phyloP scores from a whole-genome alignment of 2,888 invertebrate species.

The Plebejus argus region DNA sequence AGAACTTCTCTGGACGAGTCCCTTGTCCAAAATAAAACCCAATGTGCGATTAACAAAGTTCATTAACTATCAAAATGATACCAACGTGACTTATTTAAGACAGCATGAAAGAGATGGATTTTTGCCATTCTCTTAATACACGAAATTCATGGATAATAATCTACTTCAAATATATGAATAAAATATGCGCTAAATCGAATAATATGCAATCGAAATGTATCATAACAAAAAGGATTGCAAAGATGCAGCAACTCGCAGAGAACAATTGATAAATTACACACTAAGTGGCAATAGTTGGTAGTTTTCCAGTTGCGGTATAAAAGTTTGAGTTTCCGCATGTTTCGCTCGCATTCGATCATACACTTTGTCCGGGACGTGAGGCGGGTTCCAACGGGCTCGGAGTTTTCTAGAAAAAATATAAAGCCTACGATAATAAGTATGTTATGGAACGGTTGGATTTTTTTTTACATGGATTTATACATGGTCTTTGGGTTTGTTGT shows the following conservation, averaged over 20 bases:
- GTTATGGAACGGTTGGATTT: background rate
- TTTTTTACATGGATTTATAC: background rate
- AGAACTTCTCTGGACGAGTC: no score
- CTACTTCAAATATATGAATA: no score
- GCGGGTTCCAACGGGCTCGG: conserved; percentile 36
- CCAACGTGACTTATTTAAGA: no score
- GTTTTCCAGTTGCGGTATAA: conserved; percentile 38
- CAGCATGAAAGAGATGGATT: no score
- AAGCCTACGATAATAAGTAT: conserved; percentile 1
- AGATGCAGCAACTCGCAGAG: conserved; percentile 14
- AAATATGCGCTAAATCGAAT: background rate
- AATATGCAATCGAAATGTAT: background rate
- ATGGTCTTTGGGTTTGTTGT: no score
- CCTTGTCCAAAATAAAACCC: no score
- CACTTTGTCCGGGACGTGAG: conserved; percentile 41
- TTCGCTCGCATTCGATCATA: conserved; percentile 41
- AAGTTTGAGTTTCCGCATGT: conserved; percentile 38
- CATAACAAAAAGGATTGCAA: background rate
- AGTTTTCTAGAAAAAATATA: conserved; percentile 11
- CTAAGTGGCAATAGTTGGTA: conserved; percentile 35
- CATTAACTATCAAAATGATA: no score
- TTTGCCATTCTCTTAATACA: no score
- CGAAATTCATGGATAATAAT: no score
- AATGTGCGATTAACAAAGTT: no score
- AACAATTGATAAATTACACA: conserved; percentile 31